Percentiles rank a stretch among this genome's conserved stretches.
phyloP scores from a whole-genome alignment of 2,797 vertebrate genomes.

The Microtus obscurus region DNA sequence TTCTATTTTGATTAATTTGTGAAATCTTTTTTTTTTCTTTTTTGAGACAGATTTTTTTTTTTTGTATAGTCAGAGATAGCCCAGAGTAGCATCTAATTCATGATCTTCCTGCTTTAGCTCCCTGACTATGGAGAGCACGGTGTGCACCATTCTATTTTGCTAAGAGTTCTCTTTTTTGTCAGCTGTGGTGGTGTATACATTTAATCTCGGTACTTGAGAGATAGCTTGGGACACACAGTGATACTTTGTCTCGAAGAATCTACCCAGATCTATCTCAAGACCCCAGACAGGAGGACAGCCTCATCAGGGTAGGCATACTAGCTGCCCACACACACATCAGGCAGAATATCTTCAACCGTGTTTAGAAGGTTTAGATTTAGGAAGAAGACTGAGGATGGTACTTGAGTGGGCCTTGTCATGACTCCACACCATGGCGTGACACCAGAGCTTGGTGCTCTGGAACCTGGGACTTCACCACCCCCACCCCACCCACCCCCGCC shows the following conservation, averaged over 20 bases:
- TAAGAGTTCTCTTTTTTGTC: background rate
- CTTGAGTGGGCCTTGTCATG: background rate
- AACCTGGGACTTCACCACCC: background rate
- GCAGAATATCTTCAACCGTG: background rate
- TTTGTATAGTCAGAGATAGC: background rate
- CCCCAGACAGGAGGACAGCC: background rate
- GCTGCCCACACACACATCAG: fast-evolving
- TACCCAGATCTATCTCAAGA: background rate
- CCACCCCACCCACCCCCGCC: too few relatives aligned
- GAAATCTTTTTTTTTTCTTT: background rate
- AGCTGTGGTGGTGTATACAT: background rate
- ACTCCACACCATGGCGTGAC: fast-evolving
- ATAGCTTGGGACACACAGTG: background rate
- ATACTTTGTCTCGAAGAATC: background rate
- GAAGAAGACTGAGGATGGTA: background rate
- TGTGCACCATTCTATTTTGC: background rate
- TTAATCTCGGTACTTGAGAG: background rate
- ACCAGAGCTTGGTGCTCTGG: background rate
- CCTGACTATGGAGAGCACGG: background rate
- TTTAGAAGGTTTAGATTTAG: background rate
- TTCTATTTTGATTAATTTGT: background rate
- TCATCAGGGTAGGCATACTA: fast-evolving
- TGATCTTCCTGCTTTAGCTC: background rate
- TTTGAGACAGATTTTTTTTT: background rate
- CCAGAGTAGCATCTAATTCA: background rate